Evolutionary conservation across 1,140 invertebrate species (phyloP).

Genomic region (Scaptomyza hsui): DNA sequence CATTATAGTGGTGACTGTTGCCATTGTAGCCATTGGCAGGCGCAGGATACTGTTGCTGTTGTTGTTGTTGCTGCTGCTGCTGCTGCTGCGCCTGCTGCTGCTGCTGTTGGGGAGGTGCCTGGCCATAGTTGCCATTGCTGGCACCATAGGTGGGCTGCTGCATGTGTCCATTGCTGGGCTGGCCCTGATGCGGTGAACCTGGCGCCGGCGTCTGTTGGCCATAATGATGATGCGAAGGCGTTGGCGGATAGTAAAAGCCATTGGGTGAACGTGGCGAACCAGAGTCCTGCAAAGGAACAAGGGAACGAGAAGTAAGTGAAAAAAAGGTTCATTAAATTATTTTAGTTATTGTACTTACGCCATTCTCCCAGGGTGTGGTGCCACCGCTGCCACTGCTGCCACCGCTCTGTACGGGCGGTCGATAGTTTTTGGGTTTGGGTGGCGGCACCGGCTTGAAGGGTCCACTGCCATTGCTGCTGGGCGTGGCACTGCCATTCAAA

Average conservation of each 20-base stretch:
- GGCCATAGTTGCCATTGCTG: slow-evolving; percentile 69
- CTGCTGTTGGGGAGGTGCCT: slow-evolving; percentile 59
- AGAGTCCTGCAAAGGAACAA: slow-evolving; percentile 62
- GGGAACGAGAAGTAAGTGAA: slow-evolving; percentile 14
- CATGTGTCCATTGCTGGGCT: slow-evolving; percentile 49
- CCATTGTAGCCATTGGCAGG: slow-evolving; percentile 76
- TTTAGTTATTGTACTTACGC: slow-evolving; percentile 60
- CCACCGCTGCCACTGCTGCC: slow-evolving; percentile 68
- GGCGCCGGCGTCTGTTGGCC: slow-evolving; percentile 71
- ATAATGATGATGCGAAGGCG: slow-evolving; percentile 85
- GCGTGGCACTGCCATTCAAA: slow-evolving; percentile 68
- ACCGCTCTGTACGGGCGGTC: slow-evolving; percentile 86
- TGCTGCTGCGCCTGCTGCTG: slow-evolving; percentile 48
- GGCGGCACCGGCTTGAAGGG: slow-evolving; percentile 95
- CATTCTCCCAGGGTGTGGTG: slow-evolving; percentile 78
- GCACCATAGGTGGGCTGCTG: slow-evolving; percentile 66
- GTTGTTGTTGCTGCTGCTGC: slow-evolving; percentile 34
- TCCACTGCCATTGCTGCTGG: slow-evolving; percentile 79
- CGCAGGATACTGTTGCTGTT: slow-evolving; percentile 48
- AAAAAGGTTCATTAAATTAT: not conserved
- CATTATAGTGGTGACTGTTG: slow-evolving; percentile 79
- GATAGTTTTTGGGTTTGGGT: slow-evolving; percentile 95
- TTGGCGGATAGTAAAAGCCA: slow-evolving; percentile 81
- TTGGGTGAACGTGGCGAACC: slow-evolving; percentile 81
- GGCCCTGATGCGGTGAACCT: slow-evolving; percentile 71